phyloP scores from a whole-genome alignment of 2,888 invertebrate species.

The Palloptera scutellata region DNA sequence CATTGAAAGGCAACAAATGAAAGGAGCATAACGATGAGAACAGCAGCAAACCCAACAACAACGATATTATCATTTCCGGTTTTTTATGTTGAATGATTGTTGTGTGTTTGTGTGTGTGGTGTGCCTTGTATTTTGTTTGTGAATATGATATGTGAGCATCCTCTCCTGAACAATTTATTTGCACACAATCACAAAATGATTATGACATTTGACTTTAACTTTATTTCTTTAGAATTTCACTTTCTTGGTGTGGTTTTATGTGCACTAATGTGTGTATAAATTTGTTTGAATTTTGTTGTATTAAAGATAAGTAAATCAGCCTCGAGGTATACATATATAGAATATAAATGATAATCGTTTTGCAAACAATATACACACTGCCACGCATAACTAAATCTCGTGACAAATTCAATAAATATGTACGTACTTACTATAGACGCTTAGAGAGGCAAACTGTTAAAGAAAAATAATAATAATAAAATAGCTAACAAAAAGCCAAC shows the following conservation, averaged over 20 bases:
- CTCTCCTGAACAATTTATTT: background rate
- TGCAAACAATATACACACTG: background rate
- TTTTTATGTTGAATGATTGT: background rate
- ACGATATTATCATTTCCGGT: background rate
- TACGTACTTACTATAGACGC: background rate
- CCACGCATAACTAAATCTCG: background rate
- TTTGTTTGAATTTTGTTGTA: slow-evolving; percentile 12
- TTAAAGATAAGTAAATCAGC: slow-evolving; percentile 14
- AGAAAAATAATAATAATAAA: slow-evolving; percentile 24
- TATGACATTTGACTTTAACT: slow-evolving; percentile 22
- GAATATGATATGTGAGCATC: background rate
- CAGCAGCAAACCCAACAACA: background rate
- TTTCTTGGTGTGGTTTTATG: slow-evolving; percentile 3
- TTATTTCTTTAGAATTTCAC: slow-evolving; percentile 3
- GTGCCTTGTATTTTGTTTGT: no score
- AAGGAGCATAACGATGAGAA: background rate
- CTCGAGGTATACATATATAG: slow-evolving; percentile 15
- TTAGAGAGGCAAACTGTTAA: background rate
- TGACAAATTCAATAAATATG: slow-evolving; percentile 2
- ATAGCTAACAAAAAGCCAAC: slow-evolving; percentile 6
- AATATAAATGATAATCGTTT: slow-evolving; percentile 9
- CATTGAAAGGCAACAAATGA: background rate
- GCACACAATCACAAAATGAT: slow-evolving; percentile 17
- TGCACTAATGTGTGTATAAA: background rate
- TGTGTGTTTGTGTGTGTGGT: background rate